Evolutionary conservation across 2,113 vertebrate species (phyloP).

Genomic region (Cygnus atratus): DNA sequence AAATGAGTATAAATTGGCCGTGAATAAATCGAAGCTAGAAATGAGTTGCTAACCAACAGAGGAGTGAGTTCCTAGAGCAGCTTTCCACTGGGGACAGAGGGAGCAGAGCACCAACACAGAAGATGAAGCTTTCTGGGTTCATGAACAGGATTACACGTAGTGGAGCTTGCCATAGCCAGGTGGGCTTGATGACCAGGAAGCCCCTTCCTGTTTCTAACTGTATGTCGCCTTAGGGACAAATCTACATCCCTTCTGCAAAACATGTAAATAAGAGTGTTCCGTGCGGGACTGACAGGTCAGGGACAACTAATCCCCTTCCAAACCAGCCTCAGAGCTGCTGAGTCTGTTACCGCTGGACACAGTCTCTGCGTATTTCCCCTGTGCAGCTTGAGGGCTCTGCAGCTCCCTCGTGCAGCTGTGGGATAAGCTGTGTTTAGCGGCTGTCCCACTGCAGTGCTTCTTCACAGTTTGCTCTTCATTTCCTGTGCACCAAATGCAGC

Average conservation of each 20-base stretch:
- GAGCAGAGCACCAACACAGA: not conserved
- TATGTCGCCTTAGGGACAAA: not conserved
- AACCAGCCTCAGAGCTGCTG: not conserved
- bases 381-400: not conserved
- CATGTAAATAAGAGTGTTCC: not conserved
- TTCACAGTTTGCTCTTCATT: fast-evolving
- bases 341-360: not conserved
- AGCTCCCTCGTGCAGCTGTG: fast-evolving
- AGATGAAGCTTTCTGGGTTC: not conserved
- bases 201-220: not conserved
- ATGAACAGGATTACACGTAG: not conserved
- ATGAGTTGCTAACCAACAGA: conserved; percentile 49
- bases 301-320: not conserved
- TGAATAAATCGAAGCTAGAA: conserved; percentile 22
- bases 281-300: not conserved
- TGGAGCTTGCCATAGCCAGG: not conserved
- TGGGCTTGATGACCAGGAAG: not conserved
- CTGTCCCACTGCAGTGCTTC: fast-evolving
- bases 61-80: conserved; percentile 16
- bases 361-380: not conserved
- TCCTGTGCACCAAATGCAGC: not conserved
- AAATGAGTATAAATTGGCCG: conserved; percentile 43
- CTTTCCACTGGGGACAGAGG: not conserved
- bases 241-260: not conserved
- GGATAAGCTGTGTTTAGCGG: not conserved